These are phyloP conservation scores for Drosophila flavopinicola DNA, from an alignment of 2,888 invertebrate genomes.

Conservation along the genomic window DNA sequence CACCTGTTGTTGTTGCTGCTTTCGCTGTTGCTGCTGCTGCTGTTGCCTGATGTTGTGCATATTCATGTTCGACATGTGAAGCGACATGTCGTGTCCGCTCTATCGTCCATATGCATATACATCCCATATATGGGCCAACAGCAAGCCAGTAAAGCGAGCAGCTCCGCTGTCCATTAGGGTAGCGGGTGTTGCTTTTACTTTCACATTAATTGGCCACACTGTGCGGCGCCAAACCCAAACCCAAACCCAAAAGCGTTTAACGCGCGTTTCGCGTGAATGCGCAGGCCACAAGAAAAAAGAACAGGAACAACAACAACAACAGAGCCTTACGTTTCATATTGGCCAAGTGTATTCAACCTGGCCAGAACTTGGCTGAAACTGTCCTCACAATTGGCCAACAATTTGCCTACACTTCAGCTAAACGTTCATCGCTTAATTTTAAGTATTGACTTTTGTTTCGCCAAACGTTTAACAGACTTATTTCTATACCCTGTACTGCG, in stretches of 20 bases:
- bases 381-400: not conserved
- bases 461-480: too few species aligned
- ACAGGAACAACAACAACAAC: too few species aligned
- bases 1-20: slow-evolving; percentile 62
- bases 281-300: slow-evolving; percentile 18
- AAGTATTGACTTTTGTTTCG: too few species aligned
- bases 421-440: not conserved
- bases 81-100: slow-evolving; percentile 66
- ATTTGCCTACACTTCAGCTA: slow-evolving; percentile 9
- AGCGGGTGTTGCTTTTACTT: slow-evolving; percentile 48
- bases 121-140: slow-evolving; percentile 32
- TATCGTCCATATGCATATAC: slow-evolving; percentile 15
- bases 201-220: slow-evolving; percentile 53
- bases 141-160: slow-evolving; percentile 34
- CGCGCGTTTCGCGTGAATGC: slow-evolving; percentile 66
- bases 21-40: too few species aligned
- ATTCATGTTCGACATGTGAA: slow-evolving; percentile 72
- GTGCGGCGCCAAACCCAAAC: slow-evolving; percentile 31
- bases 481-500: too few species aligned
- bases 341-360: slow-evolving; percentile 54
- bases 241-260: slow-evolving; percentile 57
- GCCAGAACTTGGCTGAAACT: slow-evolving; percentile 4
- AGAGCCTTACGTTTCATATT: slow-evolving; percentile 6
- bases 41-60: slow-evolving; percentile 45
- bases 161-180: slow-evolving; percentile 40